These are phyloP conservation scores for Mercenaria mercenaria DNA, from an alignment of 1,140 invertebrate species.

Conservation along the genomic window DNA sequence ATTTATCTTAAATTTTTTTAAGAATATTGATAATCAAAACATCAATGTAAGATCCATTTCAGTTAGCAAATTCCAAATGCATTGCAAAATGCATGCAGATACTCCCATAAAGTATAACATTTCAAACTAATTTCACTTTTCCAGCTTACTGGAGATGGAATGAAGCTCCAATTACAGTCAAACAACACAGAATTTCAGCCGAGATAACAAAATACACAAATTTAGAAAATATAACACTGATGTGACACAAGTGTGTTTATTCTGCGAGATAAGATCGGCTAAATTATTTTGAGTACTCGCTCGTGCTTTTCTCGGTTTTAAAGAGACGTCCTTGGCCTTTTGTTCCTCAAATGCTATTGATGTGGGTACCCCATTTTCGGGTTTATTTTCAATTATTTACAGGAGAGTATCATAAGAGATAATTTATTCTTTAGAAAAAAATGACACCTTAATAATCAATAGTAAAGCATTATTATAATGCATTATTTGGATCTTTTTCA, in stretches of 20 bases:
- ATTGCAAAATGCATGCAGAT: neutral
- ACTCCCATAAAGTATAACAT: neutral
- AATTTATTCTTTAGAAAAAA: no score
- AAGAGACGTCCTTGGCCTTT: neutral
- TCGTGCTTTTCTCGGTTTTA: neutral
- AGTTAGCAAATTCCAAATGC: neutral
- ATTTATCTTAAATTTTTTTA: no score
- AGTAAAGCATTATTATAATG: no score
- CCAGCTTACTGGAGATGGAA: neutral
- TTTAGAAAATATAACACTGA: neutral
- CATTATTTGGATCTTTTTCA: no score
- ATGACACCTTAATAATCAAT: no score
- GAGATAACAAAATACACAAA: conserved; percentile 28
- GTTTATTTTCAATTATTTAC: no score
- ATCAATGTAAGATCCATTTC: no score
- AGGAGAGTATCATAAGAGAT: no score
- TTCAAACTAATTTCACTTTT: neutral
- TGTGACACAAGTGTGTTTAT: conserved; percentile 30
- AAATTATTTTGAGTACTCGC: neutral
- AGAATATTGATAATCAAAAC: no score
- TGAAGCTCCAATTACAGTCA: neutral
- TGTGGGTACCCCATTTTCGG: no score
- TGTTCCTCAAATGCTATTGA: neutral
- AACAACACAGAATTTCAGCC: neutral
- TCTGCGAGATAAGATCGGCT: conserved; percentile 33